These are phyloP conservation scores for Erythrocercus mccallii DNA, from an alignment of 2,113 vertebrate species.

Conservation along the genomic window DNA sequence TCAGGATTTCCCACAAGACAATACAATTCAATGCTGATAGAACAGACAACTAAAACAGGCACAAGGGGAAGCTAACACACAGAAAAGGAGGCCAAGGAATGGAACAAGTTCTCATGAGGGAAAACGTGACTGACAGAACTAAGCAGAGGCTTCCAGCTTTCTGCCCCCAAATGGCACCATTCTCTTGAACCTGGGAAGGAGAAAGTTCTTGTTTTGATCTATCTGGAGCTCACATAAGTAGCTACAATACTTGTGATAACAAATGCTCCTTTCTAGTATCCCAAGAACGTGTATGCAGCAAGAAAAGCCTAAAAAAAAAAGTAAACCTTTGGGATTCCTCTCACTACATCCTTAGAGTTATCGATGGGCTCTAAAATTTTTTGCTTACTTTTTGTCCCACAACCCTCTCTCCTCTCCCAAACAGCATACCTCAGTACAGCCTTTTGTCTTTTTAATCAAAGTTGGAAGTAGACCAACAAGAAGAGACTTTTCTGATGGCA, in stretches of 20 bases:
- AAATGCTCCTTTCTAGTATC: neutral
- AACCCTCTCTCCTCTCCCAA: neutral
- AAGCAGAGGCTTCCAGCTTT: neutral
- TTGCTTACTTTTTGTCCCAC: neutral
- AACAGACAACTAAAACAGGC: neutral
- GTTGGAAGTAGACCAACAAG: neutral
- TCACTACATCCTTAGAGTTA: neutral
- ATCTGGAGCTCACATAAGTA: neutral
- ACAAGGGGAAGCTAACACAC: neutral
- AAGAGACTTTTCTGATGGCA: neutral
- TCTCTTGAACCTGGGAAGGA: neutral
- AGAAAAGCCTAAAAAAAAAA: neutral
- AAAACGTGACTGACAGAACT: neutral
- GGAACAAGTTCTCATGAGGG: neutral
- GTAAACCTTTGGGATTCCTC: neutral
- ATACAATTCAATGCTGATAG: neutral
- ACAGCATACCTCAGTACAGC: neutral
- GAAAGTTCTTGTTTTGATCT: neutral
- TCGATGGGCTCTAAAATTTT: neutral
- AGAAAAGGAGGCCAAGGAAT: neutral
- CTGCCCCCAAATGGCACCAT: neutral
- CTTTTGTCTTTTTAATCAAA: neutral
- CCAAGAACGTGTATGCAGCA: fast-evolving
- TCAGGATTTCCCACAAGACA: neutral
- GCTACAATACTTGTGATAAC: neutral